phyloP scores from a whole-genome alignment of 2,113 vertebrate genomes.

The Polyodon spathula region DNA sequence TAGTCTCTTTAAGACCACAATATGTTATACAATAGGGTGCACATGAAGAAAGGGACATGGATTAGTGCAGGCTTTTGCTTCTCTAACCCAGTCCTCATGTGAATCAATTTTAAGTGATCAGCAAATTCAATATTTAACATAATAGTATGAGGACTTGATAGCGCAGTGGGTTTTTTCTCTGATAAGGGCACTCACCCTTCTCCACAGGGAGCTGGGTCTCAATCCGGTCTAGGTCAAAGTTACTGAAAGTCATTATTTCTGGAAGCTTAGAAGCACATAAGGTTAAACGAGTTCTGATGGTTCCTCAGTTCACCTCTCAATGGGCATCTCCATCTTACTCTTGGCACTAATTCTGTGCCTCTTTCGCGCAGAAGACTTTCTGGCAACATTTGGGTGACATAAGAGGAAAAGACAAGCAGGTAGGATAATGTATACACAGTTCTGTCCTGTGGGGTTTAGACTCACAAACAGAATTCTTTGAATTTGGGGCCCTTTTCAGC shows the following conservation, averaged over 20 bases:
- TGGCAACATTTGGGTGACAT: neutral
- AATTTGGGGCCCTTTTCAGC: too few species aligned
- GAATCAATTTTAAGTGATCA: constrained; percentile 5
- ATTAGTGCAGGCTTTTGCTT: too few species aligned
- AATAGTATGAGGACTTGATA: too few species aligned
- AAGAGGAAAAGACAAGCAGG: neutral
- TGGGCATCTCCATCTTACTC: neutral
- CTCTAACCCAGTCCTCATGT: too few species aligned
- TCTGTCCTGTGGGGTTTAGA: too few species aligned
- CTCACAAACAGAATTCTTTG: too few species aligned
- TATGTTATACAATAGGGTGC: too few species aligned
- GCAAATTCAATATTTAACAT: neutral
- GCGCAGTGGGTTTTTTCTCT: neutral
- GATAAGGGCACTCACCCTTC: neutral
- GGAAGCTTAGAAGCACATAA: neutral
- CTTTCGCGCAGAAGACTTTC: neutral
- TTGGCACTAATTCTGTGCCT: neutral
- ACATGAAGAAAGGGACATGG: too few species aligned
- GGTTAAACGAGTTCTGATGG: neutral
- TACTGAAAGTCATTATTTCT: constrained; percentile 7
- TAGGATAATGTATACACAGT: too few species aligned
- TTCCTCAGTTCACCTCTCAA: neutral
- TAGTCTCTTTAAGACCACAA: too few species aligned
- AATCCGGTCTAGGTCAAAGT: constrained; percentile 13
- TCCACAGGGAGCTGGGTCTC: neutral